Percentiles rank a stretch among this genome's conserved stretches.
phyloP scores from a whole-genome alignment of 2,797 vertebrate genomes.

The Mormyrus proboscirostris region DNA sequence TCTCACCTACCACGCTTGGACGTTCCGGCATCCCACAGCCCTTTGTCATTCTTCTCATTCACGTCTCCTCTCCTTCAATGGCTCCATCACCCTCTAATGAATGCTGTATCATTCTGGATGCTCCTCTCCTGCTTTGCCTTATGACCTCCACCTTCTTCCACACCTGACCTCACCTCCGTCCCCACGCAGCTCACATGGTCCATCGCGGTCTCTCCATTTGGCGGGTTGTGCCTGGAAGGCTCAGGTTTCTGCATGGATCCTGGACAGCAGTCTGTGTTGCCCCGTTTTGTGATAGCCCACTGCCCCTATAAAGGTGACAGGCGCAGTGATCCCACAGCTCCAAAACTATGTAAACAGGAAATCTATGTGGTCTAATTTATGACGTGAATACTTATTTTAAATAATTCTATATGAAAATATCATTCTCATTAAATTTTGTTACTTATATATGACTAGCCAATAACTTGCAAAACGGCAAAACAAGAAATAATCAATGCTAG shows the following conservation, averaged over 20 bases:
- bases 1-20: too few relatives aligned
- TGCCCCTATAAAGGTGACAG: neutral
- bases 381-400: neutral
- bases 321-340: neutral
- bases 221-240: neutral
- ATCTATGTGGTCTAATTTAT: too few relatives aligned
- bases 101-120: neutral
- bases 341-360: too few relatives aligned
- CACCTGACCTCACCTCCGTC: neutral
- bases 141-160: neutral
- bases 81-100: neutral
- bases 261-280: neutral
- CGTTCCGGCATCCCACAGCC: too few relatives aligned
- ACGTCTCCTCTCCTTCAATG: neutral
- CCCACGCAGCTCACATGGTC: neutral
- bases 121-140: neutral
- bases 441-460: neutral
- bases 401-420: neutral
- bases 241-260: neutral
- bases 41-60: neutral
- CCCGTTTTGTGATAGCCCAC: neutral
- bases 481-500: too few relatives aligned
- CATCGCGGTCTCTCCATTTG: neutral
- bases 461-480: neutral
- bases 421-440: neutral